Conservation (phyloP, 2,888 invertebrate species). For the Labia minor region DNA sequence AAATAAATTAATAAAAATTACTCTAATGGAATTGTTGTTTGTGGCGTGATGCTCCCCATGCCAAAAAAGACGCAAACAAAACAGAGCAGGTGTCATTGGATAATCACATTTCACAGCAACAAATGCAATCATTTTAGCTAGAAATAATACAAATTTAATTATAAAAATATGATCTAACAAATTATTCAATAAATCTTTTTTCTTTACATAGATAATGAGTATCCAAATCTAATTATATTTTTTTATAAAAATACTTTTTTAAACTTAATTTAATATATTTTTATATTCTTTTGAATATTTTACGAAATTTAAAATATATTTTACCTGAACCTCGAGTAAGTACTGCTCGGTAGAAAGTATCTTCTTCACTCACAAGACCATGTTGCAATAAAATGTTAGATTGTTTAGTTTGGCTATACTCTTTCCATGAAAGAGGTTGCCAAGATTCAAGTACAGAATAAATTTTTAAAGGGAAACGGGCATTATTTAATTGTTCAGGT, state of each 20-base stretch:
- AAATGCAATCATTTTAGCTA: slow-evolving; percentile 63
- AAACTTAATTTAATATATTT: too few species aligned
- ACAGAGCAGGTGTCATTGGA: slow-evolving; percentile 65
- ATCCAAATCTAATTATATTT: too few species aligned
- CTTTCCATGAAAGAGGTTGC: slow-evolving; percentile 56
- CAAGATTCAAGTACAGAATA: slow-evolving; percentile 50
- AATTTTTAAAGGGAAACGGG: slow-evolving; percentile 34
- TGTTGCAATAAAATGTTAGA: slow-evolving; percentile 45
- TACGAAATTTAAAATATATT: slow-evolving; percentile 25
- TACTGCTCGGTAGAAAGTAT: slow-evolving; percentile 65
- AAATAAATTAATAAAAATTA: slow-evolving; percentile 31
- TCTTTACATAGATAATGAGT: background rate
- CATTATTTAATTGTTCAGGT: background rate
- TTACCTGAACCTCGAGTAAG: slow-evolving; percentile 64
- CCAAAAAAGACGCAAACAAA: slow-evolving; percentile 62
- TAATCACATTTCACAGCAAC: slow-evolving; percentile 74
- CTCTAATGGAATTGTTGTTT: slow-evolving; percentile 60
- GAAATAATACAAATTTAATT: slow-evolving; percentile 29
- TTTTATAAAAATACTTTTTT: too few species aligned
- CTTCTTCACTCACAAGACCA: slow-evolving; percentile 47
- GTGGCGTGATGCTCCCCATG: slow-evolving; percentile 53
- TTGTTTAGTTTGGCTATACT: slow-evolving; percentile 47
- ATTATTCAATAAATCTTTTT: slow-evolving; percentile 3
- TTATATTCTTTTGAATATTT: too few species aligned
- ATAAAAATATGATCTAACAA: slow-evolving; percentile 15